phyloP scores from a whole-genome alignment of 2,888 invertebrate genomes.

The Trissolcus brochymenae region DNA sequence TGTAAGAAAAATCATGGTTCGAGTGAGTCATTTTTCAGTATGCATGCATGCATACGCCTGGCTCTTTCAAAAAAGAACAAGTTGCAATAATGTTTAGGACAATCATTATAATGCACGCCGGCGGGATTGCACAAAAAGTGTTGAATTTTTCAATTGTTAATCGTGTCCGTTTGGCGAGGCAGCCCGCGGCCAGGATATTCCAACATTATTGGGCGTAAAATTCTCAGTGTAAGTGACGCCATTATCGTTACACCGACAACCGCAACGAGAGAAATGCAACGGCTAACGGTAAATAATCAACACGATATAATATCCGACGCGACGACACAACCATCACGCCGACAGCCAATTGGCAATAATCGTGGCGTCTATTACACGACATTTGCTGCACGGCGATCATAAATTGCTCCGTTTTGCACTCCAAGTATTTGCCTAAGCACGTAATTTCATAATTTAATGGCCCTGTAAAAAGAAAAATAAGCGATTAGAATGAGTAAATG shows the following conservation, averaged over 20 bases:
- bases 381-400: constrained; percentile 28
- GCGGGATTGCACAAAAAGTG: constrained; percentile 16
- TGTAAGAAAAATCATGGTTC: too few species aligned
- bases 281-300: constrained; percentile 54
- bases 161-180: constrained; percentile 22
- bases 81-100: neutral
- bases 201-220: constrained; percentile 49
- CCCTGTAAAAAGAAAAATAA: neutral
- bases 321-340: constrained; percentile 44
- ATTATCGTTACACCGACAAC: constrained; percentile 45
- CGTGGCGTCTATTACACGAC: constrained; percentile 49
- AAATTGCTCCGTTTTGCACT: constrained; percentile 17
- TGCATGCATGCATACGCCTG: too few species aligned
- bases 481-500: constrained; percentile 14
- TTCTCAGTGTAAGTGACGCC: constrained; percentile 42
- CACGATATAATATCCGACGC: constrained; percentile 47
- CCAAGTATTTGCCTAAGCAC: too few species aligned
- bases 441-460: too few species aligned
- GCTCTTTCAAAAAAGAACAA: too few species aligned
- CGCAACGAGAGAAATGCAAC: constrained; percentile 51
- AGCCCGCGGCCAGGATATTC: constrained; percentile 43
- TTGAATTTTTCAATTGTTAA: constrained; percentile 47
- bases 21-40: too few species aligned
- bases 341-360: constrained; percentile 54
- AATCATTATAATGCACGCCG: constrained; percentile 1